Evolutionary conservation across 2,888 invertebrate genomes (phyloP).

Genomic region (Agapostemon virescens): DNA sequence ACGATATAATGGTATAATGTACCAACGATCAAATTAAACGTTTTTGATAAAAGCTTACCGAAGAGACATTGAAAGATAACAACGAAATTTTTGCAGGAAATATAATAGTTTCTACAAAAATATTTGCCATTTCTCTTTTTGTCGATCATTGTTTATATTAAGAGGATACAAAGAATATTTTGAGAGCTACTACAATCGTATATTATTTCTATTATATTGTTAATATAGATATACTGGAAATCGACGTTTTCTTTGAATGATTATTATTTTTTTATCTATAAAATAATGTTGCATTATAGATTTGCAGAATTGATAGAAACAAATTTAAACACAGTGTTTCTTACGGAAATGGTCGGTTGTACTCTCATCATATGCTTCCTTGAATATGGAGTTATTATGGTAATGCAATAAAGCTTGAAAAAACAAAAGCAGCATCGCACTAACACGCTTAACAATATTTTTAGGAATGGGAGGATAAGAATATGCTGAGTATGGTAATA

Average conservation of each 20-base stretch:
- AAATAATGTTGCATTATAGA: constrained; percentile 63
- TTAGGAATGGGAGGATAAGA: constrained; percentile 59
- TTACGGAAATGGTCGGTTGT: constrained; percentile 74
- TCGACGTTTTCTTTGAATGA: background rate
- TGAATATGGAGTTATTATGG: constrained; percentile 73
- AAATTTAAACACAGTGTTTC: constrained; percentile 70
- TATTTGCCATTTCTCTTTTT: too few species aligned
- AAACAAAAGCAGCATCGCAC: background rate
- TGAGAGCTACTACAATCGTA: too few species aligned
- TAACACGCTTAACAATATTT: background rate
- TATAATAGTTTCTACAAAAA: too few species aligned
- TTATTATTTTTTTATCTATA: background rate
- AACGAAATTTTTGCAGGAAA: background rate
- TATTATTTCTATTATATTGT: too few species aligned
- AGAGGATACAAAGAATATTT: too few species aligned
- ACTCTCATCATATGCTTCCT: constrained; percentile 76
- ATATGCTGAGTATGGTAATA: constrained; percentile 50
- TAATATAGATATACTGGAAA: background rate
- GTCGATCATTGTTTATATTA: too few species aligned
- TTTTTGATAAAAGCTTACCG: background rate
- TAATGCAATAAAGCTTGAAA: constrained; percentile 22
- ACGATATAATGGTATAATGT: too few species aligned
- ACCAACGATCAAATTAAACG: background rate
- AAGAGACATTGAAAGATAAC: background rate
- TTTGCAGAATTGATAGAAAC: constrained; percentile 73